Evolutionary conservation across 2,797 vertebrate species (phyloP).

Genomic region (Eleutherodactylus coqui): DNA sequence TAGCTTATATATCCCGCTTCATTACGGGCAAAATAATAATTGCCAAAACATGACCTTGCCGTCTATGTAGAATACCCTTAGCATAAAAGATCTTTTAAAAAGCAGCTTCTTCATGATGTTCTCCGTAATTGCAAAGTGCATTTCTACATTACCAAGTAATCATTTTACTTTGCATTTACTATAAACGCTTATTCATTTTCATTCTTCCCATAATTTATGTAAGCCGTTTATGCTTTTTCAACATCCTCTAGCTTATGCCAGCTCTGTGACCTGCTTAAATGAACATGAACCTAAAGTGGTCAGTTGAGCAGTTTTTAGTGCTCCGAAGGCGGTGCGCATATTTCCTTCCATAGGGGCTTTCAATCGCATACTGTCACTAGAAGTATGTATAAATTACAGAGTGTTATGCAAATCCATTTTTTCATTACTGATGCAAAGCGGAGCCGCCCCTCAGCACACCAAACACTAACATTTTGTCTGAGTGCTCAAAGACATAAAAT

Average conservation of each 20-base stretch:
- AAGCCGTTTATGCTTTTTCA: conserved; percentile 58
- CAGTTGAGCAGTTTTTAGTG: conserved; percentile 58
- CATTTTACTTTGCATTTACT: conserved; percentile 31
- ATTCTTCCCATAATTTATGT: conserved; percentile 31
- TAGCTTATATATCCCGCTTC: not conserved
- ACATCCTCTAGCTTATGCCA: conserved; percentile 31
- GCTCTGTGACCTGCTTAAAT: conserved; percentile 60
- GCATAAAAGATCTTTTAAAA: conserved; percentile 21
- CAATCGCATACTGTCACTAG: conserved; percentile 61
- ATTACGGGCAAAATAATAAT: not conserved
- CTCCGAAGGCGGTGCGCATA: conserved; percentile 47
- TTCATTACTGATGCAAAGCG: conserved; percentile 70
- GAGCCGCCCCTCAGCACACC: conserved; percentile 67
- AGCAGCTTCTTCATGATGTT: not conserved
- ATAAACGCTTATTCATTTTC: conserved; percentile 45
- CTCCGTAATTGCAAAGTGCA: conserved; percentile 36
- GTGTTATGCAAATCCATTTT: conserved; percentile 72
- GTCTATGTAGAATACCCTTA: not conserved
- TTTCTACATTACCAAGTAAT: conserved; percentile 6
- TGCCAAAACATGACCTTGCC: conserved; percentile 6
- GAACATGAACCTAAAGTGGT: conserved; percentile 33
- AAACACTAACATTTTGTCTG: conserved; percentile 75
- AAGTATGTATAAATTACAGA: conserved; percentile 67
- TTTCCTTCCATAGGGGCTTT: conserved; percentile 66
- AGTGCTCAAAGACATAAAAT: conserved; percentile 80